Evolutionary conservation across 2,888 invertebrate genomes (phyloP).

Genomic region (Trichopoda pennipes): DNA sequence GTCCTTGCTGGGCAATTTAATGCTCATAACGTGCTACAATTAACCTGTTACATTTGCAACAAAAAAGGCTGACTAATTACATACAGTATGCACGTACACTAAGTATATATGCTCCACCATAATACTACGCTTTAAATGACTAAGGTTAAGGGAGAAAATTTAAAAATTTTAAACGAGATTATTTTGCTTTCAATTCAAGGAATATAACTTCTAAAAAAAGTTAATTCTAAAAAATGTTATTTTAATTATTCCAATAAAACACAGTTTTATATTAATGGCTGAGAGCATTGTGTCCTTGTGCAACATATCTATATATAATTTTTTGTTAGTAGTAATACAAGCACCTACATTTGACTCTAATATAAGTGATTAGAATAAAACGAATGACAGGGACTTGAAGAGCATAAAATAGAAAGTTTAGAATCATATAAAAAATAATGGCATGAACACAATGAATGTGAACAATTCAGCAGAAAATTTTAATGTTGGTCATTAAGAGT

Average conservation of each 20-base stretch:
- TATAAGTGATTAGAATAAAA: constrained; percentile 49
- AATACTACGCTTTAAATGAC: constrained; percentile 20
- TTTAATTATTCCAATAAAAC: not conserved
- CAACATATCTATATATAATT: not conserved
- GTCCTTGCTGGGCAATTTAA: constrained; percentile 65
- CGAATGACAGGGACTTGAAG: constrained; percentile 42
- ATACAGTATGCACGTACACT: constrained; percentile 31
- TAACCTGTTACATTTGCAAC: constrained; percentile 64
- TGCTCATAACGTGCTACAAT: constrained; percentile 66
- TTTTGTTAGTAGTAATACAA: constrained; percentile 12
- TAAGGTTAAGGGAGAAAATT: constrained; percentile 4
- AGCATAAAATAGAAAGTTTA: constrained; percentile 14
- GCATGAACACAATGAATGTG: constrained; percentile 33
- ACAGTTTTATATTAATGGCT: not conserved
- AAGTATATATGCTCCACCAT: not conserved
- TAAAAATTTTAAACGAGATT: constrained; percentile 1
- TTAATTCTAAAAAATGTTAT: not conserved
- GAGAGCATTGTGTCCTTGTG: constrained; percentile 25
- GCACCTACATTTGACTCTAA: constrained; percentile 16
- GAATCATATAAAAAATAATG: not conserved
- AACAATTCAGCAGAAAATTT: constrained; percentile 55
- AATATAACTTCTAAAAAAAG: not conserved
- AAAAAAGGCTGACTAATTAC: constrained; percentile 60
- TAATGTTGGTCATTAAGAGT: constrained; percentile 66
- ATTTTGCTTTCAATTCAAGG: not conserved